A percentile compares a stretch with the other conserved stretches of the same genome.
Evolutionary conservation across 2,888 invertebrate species (phyloP).

Genomic region (Hololepta plana): DNA sequence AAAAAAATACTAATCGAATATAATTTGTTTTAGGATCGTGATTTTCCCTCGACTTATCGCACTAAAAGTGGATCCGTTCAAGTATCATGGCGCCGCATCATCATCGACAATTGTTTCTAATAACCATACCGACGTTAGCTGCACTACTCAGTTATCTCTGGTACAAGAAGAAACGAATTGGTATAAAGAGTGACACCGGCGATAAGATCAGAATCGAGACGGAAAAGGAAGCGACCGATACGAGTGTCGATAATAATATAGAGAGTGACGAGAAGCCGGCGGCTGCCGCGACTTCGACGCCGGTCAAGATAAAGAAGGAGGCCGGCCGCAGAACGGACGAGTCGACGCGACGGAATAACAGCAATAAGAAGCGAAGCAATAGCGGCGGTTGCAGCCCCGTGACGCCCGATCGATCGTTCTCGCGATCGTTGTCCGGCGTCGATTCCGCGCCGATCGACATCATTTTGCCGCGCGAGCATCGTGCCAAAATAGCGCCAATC

Average conservation of each 20-base stretch:
- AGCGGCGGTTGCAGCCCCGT: slow-evolving; percentile 9
- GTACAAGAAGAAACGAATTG: slow-evolving; percentile 65
- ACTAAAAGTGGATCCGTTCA: slow-evolving; percentile 52
- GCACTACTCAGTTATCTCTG: slow-evolving; percentile 63
- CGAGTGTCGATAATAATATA: slow-evolving; percentile 9
- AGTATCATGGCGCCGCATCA: slow-evolving; percentile 49
- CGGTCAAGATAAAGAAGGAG: too few species aligned
- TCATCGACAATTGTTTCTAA: slow-evolving; percentile 56
- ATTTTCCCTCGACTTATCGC: slow-evolving; percentile 41
- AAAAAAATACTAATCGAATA: slow-evolving; percentile 1
- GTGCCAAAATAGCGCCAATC: slow-evolving; percentile 15
- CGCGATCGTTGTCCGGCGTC: slow-evolving; percentile 31
- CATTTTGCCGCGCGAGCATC: slow-evolving; percentile 17
- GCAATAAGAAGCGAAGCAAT: too few species aligned
- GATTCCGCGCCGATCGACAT: slow-evolving; percentile 54
- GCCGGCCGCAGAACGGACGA: too few species aligned
- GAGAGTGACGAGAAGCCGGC: too few species aligned
- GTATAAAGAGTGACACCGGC: slow-evolving; percentile 56
- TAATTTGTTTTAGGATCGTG: slow-evolving; percentile 22
- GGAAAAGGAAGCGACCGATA: slow-evolving; percentile 17
- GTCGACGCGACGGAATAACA: background rate
- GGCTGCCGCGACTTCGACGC: slow-evolving; percentile 8
- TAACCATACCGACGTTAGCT: slow-evolving; percentile 64
- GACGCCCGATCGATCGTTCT: slow-evolving; percentile 19
- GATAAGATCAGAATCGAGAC: slow-evolving; percentile 29